Base-by-base conservation (phyloP, 2,888 invertebrate species). In the Galerucella pusilla region DNA sequence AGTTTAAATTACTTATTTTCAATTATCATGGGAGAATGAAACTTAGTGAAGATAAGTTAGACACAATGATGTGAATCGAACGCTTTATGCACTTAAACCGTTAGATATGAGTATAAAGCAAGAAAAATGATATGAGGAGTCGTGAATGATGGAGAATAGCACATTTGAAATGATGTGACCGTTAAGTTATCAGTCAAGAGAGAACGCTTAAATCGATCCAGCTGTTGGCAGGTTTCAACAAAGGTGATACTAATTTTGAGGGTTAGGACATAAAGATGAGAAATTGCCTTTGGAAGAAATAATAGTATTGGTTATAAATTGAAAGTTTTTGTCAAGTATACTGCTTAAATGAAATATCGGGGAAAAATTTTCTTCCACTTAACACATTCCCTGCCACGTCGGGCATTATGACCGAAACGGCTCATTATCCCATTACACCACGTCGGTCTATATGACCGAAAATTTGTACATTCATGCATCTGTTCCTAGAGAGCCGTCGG, bases 181-280 rank as follows among this genome's bases (percentile, higher is more conserved):
- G 65, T 71, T 66, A 65, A 65, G 59, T 59, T 59, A 45, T 20
- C 28, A 71, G 71, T 71, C 65, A 71, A 71, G 71, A 71, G 59
- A 71, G 46, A 71, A 71, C 66, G 65, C 57, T 66, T 65, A 65
- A 45, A 71, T 57, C 65, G 64, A 71, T 66, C 65, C 66, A 57
- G 71, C 71, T 65, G 64, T 57, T 49, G 65, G 71, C 61, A 49
- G 45, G 59, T 45, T 63, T 45, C 35, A 35, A 42, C 63, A 28
- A 35, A 45, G 42, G 63, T 28, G 12, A n/a, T 16, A 28, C 16
- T 42, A 35, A 42, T 63, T 42, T 63, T 42, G n/a, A 14, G 35
- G 42, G 42, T 7, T n/a, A 35, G 63, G 63, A 63, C 42, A 16
- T n/a, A 35, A 42, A 7, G 42, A 25, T 20, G 59, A 20, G 25